Evolutionary conservation across 1,140 invertebrate genomes (phyloP).

Genomic region (Nebria ingens): DNA sequence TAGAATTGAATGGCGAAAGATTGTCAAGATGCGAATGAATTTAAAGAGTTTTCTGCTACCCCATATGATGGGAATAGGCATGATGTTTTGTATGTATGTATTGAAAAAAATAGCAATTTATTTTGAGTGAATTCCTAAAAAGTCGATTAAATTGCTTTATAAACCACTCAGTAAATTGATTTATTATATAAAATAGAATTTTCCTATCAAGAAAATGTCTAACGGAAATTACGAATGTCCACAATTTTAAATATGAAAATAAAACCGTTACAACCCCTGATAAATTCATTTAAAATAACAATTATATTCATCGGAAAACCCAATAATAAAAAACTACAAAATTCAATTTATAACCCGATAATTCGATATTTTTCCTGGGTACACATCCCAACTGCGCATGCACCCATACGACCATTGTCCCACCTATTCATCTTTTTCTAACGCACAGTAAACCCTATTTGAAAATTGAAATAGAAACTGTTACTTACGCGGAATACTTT

Average conservation of each 20-base stretch:
- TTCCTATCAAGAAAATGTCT: neutral
- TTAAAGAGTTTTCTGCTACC: too few relatives aligned
- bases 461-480: conserved; percentile 7
- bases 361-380: neutral
- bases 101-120: too few relatives aligned
- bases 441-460: neutral
- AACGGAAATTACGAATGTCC: too few relatives aligned
- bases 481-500: neutral
- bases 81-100: too few relatives aligned
- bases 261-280: too few relatives aligned
- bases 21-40: too few relatives aligned
- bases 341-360: neutral
- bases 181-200: neutral
- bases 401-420: neutral
- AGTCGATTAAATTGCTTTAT: too few relatives aligned
- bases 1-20: too few relatives aligned
- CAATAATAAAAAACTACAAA: neutral
- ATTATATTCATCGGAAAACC: neutral
- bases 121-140: too few relatives aligned
- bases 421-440: neutral
- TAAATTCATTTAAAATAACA: too few relatives aligned
- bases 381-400: neutral
- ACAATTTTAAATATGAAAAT: too few relatives aligned
- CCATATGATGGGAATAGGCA: too few relatives aligned
- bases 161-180: neutral